These are phyloP conservation scores for Polypedilum pembai DNA, from an alignment of 1,140 invertebrate genomes.

Conservation along the genomic window DNA sequence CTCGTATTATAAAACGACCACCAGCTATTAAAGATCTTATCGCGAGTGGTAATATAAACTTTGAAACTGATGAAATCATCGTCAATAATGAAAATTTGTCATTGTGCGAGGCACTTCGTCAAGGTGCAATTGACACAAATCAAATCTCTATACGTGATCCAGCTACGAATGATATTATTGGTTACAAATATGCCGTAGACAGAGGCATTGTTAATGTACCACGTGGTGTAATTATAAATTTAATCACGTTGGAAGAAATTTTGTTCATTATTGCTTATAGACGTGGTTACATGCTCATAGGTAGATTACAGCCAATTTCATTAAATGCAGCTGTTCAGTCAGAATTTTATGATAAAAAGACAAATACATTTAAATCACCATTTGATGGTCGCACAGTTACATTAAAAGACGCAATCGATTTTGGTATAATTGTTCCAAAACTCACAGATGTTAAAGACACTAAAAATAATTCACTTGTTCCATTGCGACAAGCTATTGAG, in stretches of 20 bases:
- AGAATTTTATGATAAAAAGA: conserved; percentile 49
- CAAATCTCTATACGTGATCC: conserved; percentile 63
- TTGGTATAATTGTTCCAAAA: conserved; percentile 47
- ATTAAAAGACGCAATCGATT: background rate
- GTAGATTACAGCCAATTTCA: conserved; percentile 61
- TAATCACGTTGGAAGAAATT: conserved; percentile 58
- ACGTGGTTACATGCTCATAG: conserved; percentile 58
- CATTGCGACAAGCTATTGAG: conserved; percentile 67
- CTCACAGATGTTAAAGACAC: conserved; percentile 66
- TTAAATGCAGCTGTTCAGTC: conserved; percentile 65
- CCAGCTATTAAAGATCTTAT: conserved; percentile 39
- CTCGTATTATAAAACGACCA: conserved; percentile 36
- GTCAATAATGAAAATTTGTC: conserved; percentile 42
- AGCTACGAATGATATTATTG: conserved; percentile 56
- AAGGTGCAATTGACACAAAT: conserved; percentile 64
- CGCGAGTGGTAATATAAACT: conserved; percentile 33
- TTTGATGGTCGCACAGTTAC: background rate
- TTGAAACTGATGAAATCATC: conserved; percentile 47
- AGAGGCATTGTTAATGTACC: conserved; percentile 67
- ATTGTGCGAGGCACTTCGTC: conserved; percentile 61
- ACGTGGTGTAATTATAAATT: conserved; percentile 61
- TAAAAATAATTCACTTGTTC: conserved; percentile 54
- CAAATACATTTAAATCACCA: background rate
- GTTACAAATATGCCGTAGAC: conserved; percentile 66
- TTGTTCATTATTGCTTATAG: conserved; percentile 61